Conservation (phyloP, 92 coral and sea anemone species). For the Actinostola sp. region DNA sequence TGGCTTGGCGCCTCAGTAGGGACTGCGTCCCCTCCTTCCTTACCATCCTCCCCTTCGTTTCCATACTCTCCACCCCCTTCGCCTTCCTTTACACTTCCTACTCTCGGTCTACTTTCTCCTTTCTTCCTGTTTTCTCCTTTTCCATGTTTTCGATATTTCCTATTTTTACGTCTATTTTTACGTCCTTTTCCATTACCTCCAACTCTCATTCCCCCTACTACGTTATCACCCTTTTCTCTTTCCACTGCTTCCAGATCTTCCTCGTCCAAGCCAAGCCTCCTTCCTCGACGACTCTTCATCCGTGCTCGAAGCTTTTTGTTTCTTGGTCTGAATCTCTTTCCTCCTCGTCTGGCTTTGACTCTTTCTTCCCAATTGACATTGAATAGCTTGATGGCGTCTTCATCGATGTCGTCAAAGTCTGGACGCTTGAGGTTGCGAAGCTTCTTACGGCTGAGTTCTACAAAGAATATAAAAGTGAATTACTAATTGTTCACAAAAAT, state of each 20-base stretch:
- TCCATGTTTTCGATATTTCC: neutral
- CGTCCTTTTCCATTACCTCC: too few species aligned
- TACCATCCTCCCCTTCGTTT: neutral
- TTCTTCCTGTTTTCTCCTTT: neutral
- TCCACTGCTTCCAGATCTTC: slow-evolving; percentile 10
- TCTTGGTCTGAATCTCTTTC: slow-evolving; percentile 10
- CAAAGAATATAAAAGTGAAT: neutral
- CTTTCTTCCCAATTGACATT: slow-evolving; percentile 36
- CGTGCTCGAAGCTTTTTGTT: slow-evolving; percentile 3
- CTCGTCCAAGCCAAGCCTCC: slow-evolving; percentile 7
- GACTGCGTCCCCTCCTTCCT: neutral
- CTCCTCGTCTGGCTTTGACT: slow-evolving; percentile 15
- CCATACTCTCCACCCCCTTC: neutral
- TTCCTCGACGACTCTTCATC: slow-evolving; percentile 1
- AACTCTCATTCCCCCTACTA: neutral
- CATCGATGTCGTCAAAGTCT: slow-evolving; percentile 31
- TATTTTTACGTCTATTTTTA: neutral
- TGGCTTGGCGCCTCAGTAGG: neutral
- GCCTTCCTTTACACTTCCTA: neutral
- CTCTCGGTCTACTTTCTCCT: neutral
- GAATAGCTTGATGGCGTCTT: slow-evolving; percentile 44
- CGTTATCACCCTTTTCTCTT: neutral
- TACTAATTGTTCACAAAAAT: too few species aligned
- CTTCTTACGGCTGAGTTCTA: slow-evolving; percentile 5
- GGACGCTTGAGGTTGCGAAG: slow-evolving; percentile 4